Evolutionary conservation across 2,113 vertebrate species (phyloP), one percentile per base, ranked within the genome.

Genomic region (Tragulus kanchil): DNA sequence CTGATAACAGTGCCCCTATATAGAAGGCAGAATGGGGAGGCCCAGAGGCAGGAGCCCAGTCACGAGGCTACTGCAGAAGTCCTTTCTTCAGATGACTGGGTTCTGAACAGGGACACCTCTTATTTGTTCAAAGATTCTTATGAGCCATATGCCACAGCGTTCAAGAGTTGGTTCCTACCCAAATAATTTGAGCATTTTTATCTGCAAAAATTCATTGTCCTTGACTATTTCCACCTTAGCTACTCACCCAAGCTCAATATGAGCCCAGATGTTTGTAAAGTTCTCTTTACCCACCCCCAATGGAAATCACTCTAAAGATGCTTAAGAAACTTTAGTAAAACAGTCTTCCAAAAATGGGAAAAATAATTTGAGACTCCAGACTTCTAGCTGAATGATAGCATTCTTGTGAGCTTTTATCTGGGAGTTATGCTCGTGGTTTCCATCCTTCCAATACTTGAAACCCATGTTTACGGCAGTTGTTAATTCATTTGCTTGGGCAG

Each of bases 381-480:
- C 79, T 85, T 97, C 89, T 54, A 94, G 92, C 86, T 93, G 79
- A 96, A 97, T 87, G 96, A 94, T 85, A 77, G 73, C 79, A 92
- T 97, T 95, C 94, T 87, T 94, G 19, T 2, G 58, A 95, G 90
- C 58, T 65, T 97, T 97, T 93, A 96, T 95, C 96, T 95, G 86
- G 69, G 90, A 94, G n/a, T 92, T 95, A 87, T n/a, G 67, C 54
- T 77, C 2, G 45, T 64, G 92, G 92, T 97, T 95, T 92, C 28
- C 31, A 71, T 93, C 94, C 78, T 94, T 87, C 79, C 92, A 81
- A 3, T 77, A 82, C 54, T 71, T 23, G 73, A 95, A 98, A 81
- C 87, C 92, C 54, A 16, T 95, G 95, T 96, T 97, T 97, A 94
- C 81, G 42, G 96, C 31, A 52, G 92, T 92, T 79, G 86, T 95